Evolutionary conservation across 2,113 vertebrate genomes (phyloP), one percentile per base, ranked within the genome.

Genomic region (Oncorhynchus masou): DNA sequence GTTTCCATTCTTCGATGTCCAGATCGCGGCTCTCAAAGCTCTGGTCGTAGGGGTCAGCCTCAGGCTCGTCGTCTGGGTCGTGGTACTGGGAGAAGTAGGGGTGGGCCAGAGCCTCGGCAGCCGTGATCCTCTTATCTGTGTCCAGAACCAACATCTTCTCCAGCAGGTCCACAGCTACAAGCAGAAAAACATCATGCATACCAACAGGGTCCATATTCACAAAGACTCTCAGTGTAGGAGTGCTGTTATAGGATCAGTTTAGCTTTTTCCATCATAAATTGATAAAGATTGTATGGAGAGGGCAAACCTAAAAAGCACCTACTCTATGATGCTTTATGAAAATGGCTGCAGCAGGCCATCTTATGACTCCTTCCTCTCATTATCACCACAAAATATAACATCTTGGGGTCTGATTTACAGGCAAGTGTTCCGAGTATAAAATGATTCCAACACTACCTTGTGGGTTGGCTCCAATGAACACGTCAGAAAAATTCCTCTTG

Each of bases 141-240:
- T 99, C 98, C 93, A 99, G 89, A 1, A 99, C 97, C 83, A 99
- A 88, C 98, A 99, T 99, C 92, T 98, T 99, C 93, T 99, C 98
- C 77, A 99, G 90, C 77, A 99, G 88, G 86, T 99, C 98, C 59
- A 99, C 98, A 54, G 97, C 98, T 99, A 76, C 25, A 29, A 19
- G 5, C 4, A 67, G 65, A 16, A 19, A 5, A 67, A 29, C n/a
- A 49, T 3, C 12, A 70, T 22, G 12, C 2, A 11, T 5, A 49
- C 22, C 20, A 22, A 48, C n/a, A 45, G 19, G 45, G 34, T 7
- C 59, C 13, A 45, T 45, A 45, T 45, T 45, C 39, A 22, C 19
- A 22, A 5, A 60, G 59, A 45, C 39, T 45, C 39, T 45, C 39
- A 45, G 39, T 12, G 39, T 45, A 45, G 39, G 39, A 11, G 39